Conservation (phyloP, 2,888 invertebrate species). For the Choristoneura rosaceana region DNA sequence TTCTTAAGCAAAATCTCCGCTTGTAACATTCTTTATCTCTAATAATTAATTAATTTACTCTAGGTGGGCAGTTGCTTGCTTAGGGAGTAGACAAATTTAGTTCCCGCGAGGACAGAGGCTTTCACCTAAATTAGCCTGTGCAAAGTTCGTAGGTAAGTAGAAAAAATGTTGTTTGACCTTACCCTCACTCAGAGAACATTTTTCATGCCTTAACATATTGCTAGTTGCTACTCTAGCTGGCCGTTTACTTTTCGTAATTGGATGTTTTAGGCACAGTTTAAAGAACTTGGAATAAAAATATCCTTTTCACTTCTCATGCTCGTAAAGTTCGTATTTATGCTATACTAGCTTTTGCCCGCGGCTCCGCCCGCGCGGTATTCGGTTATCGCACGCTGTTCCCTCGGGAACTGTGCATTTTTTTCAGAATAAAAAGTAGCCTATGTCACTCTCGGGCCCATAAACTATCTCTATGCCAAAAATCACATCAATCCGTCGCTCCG, state of each 20-base stretch:
- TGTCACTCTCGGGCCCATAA: no score
- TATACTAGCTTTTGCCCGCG: no score
- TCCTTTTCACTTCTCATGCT: background rate
- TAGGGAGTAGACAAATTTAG: conserved; percentile 33
- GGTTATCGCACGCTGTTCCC: no score
- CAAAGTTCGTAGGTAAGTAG: conserved; percentile 21
- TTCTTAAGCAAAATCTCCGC: background rate
- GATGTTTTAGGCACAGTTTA: background rate
- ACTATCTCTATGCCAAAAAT: no score
- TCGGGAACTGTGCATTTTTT: no score
- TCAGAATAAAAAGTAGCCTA: no score
- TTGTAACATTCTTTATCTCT: background rate
- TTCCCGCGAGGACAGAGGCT: conserved; percentile 27
- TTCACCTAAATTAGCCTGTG: conserved; percentile 32
- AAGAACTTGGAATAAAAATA: background rate
- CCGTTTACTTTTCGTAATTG: conserved; percentile 1
- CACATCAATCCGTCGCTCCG: no score
- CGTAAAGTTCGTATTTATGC: no score
- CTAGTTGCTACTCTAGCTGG: background rate
- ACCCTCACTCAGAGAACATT: conserved; percentile 23
- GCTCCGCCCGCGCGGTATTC: no score
- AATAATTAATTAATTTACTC: conserved; percentile 26
- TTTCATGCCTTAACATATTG: conserved; percentile 24
- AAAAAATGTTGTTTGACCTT: conserved; percentile 32
- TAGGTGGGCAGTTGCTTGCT: conserved; percentile 22